Conservation (phyloP, 2,888 invertebrate genomes). For the Catocala sponsa region DNA sequence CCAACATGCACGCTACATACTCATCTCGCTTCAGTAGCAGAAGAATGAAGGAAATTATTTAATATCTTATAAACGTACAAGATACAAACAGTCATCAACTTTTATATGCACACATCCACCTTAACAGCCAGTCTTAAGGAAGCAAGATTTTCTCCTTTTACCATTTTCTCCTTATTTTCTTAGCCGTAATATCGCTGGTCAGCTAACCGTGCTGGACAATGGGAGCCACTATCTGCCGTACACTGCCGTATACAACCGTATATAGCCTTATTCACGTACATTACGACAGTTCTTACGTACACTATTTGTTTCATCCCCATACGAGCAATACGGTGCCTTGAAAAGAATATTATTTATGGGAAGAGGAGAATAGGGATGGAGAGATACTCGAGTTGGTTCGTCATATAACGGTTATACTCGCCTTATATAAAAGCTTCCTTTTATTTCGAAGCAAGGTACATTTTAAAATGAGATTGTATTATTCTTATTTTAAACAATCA, state of each 20-base stretch:
- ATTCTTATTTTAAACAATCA: no score
- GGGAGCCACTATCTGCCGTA: slow-evolving; percentile 64
- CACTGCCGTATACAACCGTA: slow-evolving; percentile 54
- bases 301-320: slow-evolving; percentile 77
- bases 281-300: slow-evolving; percentile 67
- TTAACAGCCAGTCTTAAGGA: slow-evolving; percentile 40
- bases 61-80: not conserved
- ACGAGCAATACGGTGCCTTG: slow-evolving; percentile 66
- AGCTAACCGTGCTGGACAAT: slow-evolving; percentile 78
- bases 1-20: no score
- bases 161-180: slow-evolving; percentile 45
- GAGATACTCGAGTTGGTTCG: not conserved
- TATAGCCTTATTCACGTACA: slow-evolving; percentile 59
- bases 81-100: slow-evolving; percentile 2
- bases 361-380: slow-evolving; percentile 45
- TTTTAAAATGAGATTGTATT: no score
- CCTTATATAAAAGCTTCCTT: no score
- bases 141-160: slow-evolving; percentile 41
- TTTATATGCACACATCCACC: slow-evolving; percentile 23
- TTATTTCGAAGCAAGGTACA: no score
- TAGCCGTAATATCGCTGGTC: slow-evolving; percentile 65
- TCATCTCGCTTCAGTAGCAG: no score
- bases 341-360: slow-evolving; percentile 87
- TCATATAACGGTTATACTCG: not conserved
- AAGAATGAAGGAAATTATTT: no score